Evolutionary conservation across 1,140 invertebrate species (phyloP), one percentile per base, ranked within the genome.

Genomic region (Melanaphis sacchari): DNA sequence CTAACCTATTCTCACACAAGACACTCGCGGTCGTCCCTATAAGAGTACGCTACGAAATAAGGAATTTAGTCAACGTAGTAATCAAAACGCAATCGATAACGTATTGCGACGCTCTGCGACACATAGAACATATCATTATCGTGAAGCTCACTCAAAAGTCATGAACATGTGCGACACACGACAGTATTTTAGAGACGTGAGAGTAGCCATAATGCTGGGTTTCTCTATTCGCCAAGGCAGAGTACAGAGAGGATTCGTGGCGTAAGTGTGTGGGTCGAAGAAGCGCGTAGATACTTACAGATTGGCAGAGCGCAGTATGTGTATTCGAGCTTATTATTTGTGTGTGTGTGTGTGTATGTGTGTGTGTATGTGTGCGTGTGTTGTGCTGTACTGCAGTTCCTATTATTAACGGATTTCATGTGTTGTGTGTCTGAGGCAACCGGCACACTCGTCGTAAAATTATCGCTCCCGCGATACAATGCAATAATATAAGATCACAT

Each of bases 351-450:
- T 26, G 54, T 26, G 54, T 6, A 31, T 11, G 54, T 52, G 49
- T 26, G 52, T 54, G 22, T 54, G 52, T 8, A 24, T 54, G 24
- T 54, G 22, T 54, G 24, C 26, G 5, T 54, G 7, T 26, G 24
- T n/a, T 11, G 54, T 21, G 46, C 15, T 5, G n/a, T 76, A n/a
- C 31, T 76, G 59, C n/a, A n/a, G 15, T 76, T 76, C 31, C 31
- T 76, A 76, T 76, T 76, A 76, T 76, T 76, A 76, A 76, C 59
- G 59, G 31, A n/a, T 76, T 76, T 76, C 59, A n/a, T 76, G 31
- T n/a, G 59, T 66, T 66, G 31, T 66, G 31, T n/a, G 59, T 76
- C 59, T 0, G 18, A 21, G n/a, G n/a, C 31, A n/a, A n/a, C 4
- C 59, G 31, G 5, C 15, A 15, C 59, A 15, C 59, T n/a, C 31